phyloP scores from a whole-genome alignment of 2,888 invertebrate species.

The Marasmarcha lunaedactyla region DNA sequence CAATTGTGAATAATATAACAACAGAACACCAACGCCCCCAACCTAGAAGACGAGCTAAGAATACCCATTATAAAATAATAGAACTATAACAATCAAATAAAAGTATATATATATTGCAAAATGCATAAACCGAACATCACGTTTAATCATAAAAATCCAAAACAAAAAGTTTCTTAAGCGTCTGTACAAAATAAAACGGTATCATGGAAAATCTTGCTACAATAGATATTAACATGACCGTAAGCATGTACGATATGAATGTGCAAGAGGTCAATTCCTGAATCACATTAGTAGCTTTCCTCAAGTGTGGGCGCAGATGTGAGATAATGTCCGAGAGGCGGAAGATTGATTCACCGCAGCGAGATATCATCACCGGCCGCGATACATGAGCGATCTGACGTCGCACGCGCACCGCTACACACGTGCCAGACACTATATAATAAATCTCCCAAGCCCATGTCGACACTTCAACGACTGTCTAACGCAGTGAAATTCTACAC shows the following conservation, averaged over 20 bases:
- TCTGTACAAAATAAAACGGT: no score
- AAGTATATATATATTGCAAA: no score
- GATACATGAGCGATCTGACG: slow-evolving; percentile 39
- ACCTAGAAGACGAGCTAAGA: not conserved
- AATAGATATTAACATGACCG: no score
- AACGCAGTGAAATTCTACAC: slow-evolving; percentile 47
- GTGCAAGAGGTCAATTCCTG: not conserved
- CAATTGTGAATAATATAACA: slow-evolving; percentile 53
- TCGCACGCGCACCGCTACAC: slow-evolving; percentile 45
- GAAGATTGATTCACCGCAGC: slow-evolving; percentile 60
- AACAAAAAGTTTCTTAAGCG: no score
- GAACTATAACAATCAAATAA: not conserved
- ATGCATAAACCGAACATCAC: no score
- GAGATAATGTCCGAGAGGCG: slow-evolving; percentile 42
- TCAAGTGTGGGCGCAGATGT: slow-evolving; percentile 41
- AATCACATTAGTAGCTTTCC: slow-evolving; percentile 7
- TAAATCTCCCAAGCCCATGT: slow-evolving; percentile 44
- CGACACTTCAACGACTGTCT: slow-evolving; percentile 36
- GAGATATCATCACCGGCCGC: slow-evolving; percentile 47
- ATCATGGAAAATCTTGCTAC: no score
- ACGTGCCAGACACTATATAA: slow-evolving; percentile 37
- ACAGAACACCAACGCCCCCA: slow-evolving; percentile 10
- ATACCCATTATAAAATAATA: not conserved
- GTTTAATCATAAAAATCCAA: no score
- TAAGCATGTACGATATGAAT: not conserved